Evolutionary conservation across 2,888 invertebrate genomes (phyloP).

Genomic region (Nomada flava): DNA sequence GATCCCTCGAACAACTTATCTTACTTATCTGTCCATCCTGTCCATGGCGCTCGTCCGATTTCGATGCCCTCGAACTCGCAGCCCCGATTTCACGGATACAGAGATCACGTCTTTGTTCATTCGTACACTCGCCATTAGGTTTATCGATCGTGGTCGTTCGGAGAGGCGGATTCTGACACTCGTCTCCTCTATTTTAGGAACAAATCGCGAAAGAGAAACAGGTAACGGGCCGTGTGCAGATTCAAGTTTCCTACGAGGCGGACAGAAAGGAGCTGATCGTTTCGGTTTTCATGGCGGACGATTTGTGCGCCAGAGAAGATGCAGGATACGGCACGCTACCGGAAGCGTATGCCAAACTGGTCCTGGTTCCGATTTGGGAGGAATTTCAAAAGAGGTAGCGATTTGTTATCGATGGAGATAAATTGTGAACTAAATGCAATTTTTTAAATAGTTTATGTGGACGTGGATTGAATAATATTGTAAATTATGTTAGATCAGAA

Average conservation of each 20-base stretch:
- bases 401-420: not conserved
- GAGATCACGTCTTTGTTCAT: constrained; percentile 48
- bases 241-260: constrained; percentile 95
- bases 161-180: not conserved
- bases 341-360: constrained; percentile 93
- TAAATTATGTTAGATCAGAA: too few species aligned
- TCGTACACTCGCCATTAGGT: constrained; percentile 34
- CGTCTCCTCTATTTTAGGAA: constrained; percentile 85
- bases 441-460: too few species aligned
- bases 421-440: too few species aligned
- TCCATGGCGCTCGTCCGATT: not conserved
- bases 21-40: not conserved
- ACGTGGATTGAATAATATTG: too few species aligned
- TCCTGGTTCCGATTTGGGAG: constrained; percentile 92
- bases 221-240: constrained; percentile 92
- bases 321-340: constrained; percentile 91
- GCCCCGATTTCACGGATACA: not conserved
- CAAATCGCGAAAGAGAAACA: constrained; percentile 91
- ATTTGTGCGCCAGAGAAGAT: constrained; percentile 92
- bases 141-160: not conserved
- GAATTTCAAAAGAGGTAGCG: constrained; percentile 69
- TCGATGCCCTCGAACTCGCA: not conserved
- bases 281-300: constrained; percentile 94
- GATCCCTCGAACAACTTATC: constrained; percentile 5
- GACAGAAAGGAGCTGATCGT: constrained; percentile 93